Evolutionary conservation across 2,888 invertebrate species (phyloP), one percentile per base, ranked within the genome.

Genomic region (Pristionchus maxplancki): DNA sequence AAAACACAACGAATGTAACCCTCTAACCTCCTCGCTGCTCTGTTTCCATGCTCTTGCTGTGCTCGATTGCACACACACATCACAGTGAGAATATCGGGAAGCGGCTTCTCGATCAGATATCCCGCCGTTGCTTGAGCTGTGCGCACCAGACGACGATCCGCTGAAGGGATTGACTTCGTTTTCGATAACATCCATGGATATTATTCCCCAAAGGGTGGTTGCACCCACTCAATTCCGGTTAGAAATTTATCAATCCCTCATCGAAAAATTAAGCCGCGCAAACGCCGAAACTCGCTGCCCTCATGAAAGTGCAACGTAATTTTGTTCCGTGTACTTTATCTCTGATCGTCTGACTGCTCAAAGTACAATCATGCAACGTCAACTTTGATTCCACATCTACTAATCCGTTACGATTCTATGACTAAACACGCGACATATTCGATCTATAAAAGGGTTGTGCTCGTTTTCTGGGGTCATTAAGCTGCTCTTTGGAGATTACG

Each of bases 61-160:
- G 93, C 94, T 78, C 91, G 87, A 78, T 94, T 94, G 89, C 94
- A 94, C 67, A 94, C 92, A 6, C 93, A 91, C 94, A 94, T 94
- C 6, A 94, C 94, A 11, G 91, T 86, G 48, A 92, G 88, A 58
- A 92, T 83, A 58, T 88, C 88, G 4, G 88, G 88, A 8, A 88
- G 40, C 24, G 88, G 88, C 9, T 89, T 90, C 40, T 93, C 93
- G 31, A 92, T 84, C 67, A 83, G 48, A 44, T 62, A 82, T 1
- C 88, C 81, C 20, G 82, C 82, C n/a, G 85, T 24, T 2, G 85
- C 85, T 15, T 85, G 85, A n/a, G 40, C 31, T 11, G 44, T 64
- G 13, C 85, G 37, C 9, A 85, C 64, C 15, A 64, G n/a, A 85
- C 85, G 85, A 64, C 85, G 85, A 85, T 85, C 85, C 40, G 85